Evolutionary conservation across 2,888 invertebrate species (phyloP), one percentile per base, ranked within the genome.

Genomic region (Perithous albicinctus): DNA sequence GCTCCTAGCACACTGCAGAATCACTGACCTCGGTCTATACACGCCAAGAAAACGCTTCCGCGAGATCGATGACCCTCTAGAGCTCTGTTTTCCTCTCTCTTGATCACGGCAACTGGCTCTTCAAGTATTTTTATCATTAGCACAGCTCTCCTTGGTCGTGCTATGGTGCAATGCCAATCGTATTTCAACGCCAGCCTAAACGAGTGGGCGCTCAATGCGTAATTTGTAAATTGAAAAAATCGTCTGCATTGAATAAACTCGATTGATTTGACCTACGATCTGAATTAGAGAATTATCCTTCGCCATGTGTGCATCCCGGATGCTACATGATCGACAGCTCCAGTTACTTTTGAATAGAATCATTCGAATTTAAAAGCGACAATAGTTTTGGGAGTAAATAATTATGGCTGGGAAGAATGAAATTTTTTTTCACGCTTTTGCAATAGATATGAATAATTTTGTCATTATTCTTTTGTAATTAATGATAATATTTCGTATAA

Each of bases 11-110:
- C 73, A 54, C 43, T 73, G 75, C 67, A 80, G 80, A 84, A 84
- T 84, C 80, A 84, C 83, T 81, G 81, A 84, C 81, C 83, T 84
- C 81, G 54, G 77, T 84, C 78, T 66, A 59, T 32, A 75, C 46
- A 75, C 73, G 73, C 78, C 75, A 72, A 80, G 80, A 80, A 80
- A 80, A 63, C 46, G 69, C 79, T 77, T 82, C 82, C 75, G 72
- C 56, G 70, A 84, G 83, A 80, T 83, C 83, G 81, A 81, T 81
- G 83, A 81, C 83, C 83, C 72, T 46, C 61, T 43, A 35, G 66
- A 41, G 51, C 48, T 66, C 66, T 29, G 23, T 32, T 56, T 72
- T 54, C 54, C 48, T 64, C 51, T 76, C 54, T 18, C 41, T 43
- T 2, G 46, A 29, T 46, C 59, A 35, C 32, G 26, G 12, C 75